Evolutionary conservation across 2,797 vertebrate species (phyloP).

Genomic region (Poecilia wingei): DNA sequence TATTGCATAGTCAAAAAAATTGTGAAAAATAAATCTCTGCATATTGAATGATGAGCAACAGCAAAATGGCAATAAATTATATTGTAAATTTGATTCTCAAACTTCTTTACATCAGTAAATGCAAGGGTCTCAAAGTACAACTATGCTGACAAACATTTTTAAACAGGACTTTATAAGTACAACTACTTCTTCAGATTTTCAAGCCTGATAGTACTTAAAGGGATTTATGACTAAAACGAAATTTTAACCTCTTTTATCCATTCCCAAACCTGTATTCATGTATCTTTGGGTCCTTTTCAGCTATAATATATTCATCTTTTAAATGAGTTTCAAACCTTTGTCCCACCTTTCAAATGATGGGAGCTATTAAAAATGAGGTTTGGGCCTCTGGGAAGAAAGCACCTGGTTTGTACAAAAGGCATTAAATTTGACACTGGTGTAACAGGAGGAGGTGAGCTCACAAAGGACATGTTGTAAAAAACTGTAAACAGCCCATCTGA

Average conservation of each 20-base stretch:
- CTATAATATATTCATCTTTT: background rate
- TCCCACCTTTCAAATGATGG: background rate
- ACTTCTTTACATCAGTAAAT: background rate
- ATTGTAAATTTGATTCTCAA: background rate
- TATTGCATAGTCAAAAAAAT: background rate
- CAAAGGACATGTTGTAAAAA: conserved; percentile 41
- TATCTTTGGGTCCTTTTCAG: background rate
- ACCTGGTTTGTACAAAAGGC: conserved; percentile 32
- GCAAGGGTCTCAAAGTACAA: background rate
- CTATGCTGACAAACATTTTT: background rate
- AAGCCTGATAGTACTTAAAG: background rate
- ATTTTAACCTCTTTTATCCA: background rate
- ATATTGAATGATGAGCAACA: background rate
- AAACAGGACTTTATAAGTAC: background rate
- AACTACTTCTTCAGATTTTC: background rate
- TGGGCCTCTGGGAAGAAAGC: conserved; percentile 28
- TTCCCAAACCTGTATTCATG: background rate
- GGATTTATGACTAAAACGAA: background rate
- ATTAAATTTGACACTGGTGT: conserved; percentile 51
- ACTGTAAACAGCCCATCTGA: conserved; percentile 34
- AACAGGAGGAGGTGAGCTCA: conserved; percentile 31
- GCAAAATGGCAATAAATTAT: background rate
- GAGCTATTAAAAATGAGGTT: conserved; percentile 1
- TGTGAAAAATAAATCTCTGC: conserved; percentile 3
- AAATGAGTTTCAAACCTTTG: background rate